phyloP scores from a whole-genome alignment of 2,113 vertebrate genomes.

The Planiliza haematocheilus region DNA sequence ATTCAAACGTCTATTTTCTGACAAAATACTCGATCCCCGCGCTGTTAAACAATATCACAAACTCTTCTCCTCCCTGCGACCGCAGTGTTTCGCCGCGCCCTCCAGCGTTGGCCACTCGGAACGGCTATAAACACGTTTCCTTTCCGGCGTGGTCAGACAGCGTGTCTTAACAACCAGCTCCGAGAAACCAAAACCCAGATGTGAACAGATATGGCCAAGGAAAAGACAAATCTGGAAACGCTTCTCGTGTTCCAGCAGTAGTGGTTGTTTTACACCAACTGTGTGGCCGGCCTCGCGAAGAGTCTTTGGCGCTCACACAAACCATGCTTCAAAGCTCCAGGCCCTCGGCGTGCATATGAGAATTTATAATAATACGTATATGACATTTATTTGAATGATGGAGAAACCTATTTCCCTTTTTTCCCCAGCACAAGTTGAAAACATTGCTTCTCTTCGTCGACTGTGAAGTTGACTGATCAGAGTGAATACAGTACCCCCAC shows the following conservation, averaged over 20 bases:
- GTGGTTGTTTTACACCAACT: neutral
- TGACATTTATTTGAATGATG: neutral
- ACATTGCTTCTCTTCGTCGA: conserved; percentile 6
- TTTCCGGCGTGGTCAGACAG: no score
- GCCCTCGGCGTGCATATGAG: no score
- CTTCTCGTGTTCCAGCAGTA: no score
- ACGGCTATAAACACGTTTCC: neutral
- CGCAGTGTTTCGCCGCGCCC: neutral
- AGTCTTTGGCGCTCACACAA: no score
- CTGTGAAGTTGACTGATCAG: conserved; percentile 9
- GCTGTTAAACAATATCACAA: neutral
- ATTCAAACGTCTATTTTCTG: no score
- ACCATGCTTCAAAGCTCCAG: no score
- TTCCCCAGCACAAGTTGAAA: neutral
- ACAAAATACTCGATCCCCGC: no score
- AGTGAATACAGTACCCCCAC: conserved; percentile 47
- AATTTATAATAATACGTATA: no score
- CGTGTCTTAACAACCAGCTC: neutral
- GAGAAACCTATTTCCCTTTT: conserved; percentile 12
- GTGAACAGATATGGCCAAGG: neutral
- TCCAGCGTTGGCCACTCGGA: neutral
- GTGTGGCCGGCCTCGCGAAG: no score
- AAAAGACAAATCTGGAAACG: neutral
- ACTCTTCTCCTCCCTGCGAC: neutral
- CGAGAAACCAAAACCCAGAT: neutral